Conservation (phyloP, 2,797 vertebrate species). For the Falco naumanni region DNA sequence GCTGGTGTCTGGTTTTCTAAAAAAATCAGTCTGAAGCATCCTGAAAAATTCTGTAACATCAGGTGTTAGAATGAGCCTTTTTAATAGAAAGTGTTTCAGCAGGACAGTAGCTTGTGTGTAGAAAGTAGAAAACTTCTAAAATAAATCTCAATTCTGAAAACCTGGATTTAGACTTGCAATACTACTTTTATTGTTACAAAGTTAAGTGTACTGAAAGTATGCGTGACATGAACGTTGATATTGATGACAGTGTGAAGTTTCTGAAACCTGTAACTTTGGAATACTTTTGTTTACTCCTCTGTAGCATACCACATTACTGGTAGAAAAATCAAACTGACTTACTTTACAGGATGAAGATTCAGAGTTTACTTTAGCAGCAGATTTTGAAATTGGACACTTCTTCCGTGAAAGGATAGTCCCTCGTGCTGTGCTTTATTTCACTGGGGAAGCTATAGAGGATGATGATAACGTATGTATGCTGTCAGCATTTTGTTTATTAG, state of each 20-base stretch:
- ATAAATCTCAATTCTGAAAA: background rate
- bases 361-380: constrained; percentile 91
- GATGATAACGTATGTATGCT: constrained; percentile 90
- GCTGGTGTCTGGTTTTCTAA: background rate
- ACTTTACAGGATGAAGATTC: constrained; percentile 91
- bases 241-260: background rate
- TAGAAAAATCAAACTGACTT: background rate
- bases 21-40: background rate
- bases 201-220: background rate
- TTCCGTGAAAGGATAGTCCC: constrained; percentile 98
- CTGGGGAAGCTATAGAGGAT: constrained; percentile 95
- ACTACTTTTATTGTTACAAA: background rate
- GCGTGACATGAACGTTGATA: background rate
- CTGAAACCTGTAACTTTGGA: background rate
- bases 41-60: background rate
- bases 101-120: background rate
- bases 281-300: background rate
- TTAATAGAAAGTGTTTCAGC: background rate
- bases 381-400: constrained; percentile 98
- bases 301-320: background rate
- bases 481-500: background rate
- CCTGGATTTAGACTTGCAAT: background rate
- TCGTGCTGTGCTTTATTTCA: constrained; percentile 96
- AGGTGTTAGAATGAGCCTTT: background rate
- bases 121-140: background rate